These are phyloP conservation scores for Henricia sp. DNA, from an alignment of 53 echinoderm and acorn worm species.

Conservation along the genomic window DNA sequence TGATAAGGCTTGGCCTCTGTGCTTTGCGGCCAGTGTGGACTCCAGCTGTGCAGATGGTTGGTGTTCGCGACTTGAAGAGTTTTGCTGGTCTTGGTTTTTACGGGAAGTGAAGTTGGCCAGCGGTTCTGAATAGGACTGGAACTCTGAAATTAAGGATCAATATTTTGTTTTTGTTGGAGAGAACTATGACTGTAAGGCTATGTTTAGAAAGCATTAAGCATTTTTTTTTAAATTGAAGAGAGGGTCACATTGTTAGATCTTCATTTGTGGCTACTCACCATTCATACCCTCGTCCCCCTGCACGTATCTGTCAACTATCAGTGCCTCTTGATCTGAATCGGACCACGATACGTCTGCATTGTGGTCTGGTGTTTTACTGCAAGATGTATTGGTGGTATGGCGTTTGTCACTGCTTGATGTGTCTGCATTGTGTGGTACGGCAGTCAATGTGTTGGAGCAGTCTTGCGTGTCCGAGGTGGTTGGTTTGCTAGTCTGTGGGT, in stretches of 20 bases:
- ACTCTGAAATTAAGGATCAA: background rate
- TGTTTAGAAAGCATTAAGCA: too few species aligned
- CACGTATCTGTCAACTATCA: constrained; percentile 22
- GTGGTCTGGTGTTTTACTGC: too few species aligned
- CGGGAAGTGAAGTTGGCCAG: background rate
- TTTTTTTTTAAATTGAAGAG: too few species aligned
- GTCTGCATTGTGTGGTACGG: too few species aligned
- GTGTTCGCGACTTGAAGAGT: background rate
- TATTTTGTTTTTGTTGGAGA: too few species aligned
- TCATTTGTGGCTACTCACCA: background rate
- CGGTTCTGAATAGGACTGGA: background rate
- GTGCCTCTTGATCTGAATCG: constrained; percentile 33
- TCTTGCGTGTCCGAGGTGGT: too few species aligned
- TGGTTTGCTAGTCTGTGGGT: background rate
- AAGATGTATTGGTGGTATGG: too few species aligned
- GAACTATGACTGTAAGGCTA: too few species aligned
- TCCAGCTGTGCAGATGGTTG: background rate
- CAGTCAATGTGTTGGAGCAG: too few species aligned
- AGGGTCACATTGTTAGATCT: too few species aligned
- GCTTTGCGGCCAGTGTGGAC: background rate
- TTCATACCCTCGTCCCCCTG: background rate
- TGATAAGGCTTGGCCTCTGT: constrained; percentile 51
- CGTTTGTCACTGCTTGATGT: too few species aligned
- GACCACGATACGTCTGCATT: constrained; percentile 51
- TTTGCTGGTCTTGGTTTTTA: background rate